A percentile compares a stretch with the other conserved stretches of the same genome.
These are phyloP conservation scores for Platanista minor DNA, from an alignment of 2,113 vertebrate species.

Conservation along the genomic window DNA sequence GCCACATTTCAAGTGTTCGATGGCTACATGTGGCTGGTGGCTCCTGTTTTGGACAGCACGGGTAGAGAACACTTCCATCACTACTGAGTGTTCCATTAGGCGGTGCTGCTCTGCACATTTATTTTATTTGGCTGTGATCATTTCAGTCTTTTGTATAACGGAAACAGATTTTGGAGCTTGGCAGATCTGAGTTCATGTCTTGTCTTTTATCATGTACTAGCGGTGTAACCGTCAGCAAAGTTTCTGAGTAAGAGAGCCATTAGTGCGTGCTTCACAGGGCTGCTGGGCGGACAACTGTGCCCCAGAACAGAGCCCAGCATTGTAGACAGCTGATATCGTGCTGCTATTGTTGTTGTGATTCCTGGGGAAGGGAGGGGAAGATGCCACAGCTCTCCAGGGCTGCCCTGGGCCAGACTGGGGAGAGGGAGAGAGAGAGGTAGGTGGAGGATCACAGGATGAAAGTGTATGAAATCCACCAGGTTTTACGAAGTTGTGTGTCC, in stretches of 20 bases:
- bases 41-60: fast-evolving
- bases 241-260: neutral
- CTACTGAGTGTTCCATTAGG: fast-evolving
- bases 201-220: neutral
- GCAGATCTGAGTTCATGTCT: neutral
- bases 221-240: neutral
- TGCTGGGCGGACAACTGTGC: neutral
- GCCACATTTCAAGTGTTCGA: fast-evolving
- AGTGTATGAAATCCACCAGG: neutral
- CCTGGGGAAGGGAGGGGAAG: fast-evolving
- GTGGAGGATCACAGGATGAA: neutral
- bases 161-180: neutral
- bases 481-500: fast-evolving
- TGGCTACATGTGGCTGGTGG: neutral
- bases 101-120: neutral
- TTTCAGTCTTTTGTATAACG: neutral
- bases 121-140: neutral
- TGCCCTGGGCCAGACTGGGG: neutral
- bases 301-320: neutral
- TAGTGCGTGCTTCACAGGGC: neutral
- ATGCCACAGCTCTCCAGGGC: neutral
- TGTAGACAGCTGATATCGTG: fast-evolving
- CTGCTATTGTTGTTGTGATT: neutral
- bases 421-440: neutral
- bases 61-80: neutral